Conservation (phyloP, 1,140 invertebrate species). For the Micrasema minimum region DNA sequence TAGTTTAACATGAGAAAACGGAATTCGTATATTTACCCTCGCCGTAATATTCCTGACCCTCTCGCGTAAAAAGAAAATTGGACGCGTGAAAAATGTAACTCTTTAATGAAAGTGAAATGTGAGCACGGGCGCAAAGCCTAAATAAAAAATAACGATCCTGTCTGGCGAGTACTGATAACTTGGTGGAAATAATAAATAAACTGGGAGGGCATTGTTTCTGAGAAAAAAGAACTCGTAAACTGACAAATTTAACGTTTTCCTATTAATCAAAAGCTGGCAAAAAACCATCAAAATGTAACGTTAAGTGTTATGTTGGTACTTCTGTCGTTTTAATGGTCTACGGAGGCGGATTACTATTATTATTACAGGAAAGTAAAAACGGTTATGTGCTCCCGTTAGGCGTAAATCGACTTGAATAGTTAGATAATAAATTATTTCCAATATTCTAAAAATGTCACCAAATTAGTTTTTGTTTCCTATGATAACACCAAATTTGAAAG, state of each 20-base stretch:
- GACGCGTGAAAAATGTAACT: constrained; percentile 24
- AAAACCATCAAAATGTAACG: constrained; percentile 12
- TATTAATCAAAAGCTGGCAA: constrained; percentile 23
- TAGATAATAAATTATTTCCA: neutral
- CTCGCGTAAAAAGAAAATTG: constrained; percentile 23
- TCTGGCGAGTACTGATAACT: constrained; percentile 31
- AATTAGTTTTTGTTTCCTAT: too few relatives aligned
- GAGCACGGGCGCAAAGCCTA: constrained; percentile 6
- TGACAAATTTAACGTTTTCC: constrained; percentile 20
- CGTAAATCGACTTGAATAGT: neutral
- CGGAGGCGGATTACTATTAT: neutral
- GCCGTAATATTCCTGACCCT: neutral
- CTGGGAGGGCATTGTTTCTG: constrained; percentile 24
- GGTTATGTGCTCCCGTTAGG: neutral
- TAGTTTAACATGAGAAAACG: neutral
- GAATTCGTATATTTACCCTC: neutral
- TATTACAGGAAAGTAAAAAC: neutral
- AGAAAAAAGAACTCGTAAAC: constrained; percentile 20
- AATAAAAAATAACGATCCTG: constrained; percentile 32
- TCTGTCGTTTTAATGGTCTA: constrained; percentile 1
- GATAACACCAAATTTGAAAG: too few relatives aligned
- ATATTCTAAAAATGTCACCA: too few relatives aligned
- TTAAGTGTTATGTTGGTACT: neutral
- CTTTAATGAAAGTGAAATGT: constrained; percentile 34
- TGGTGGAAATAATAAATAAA: constrained; percentile 11